Evolutionary conservation across 2,888 invertebrate genomes (phyloP), one percentile per base, ranked within the genome.

Genomic region (Perizoma flavofasciatum): DNA sequence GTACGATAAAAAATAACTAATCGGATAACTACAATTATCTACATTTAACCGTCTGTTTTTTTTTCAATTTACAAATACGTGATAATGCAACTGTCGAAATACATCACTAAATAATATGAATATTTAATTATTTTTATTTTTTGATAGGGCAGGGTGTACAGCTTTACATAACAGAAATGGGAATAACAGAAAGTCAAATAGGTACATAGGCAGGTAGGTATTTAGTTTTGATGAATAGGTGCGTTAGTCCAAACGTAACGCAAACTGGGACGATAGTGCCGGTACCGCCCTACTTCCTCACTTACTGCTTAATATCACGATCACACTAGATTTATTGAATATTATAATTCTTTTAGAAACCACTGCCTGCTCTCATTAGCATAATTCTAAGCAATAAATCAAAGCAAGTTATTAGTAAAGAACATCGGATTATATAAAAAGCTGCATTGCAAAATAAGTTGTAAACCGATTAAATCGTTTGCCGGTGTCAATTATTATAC

Each of bases 221-320:
- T 53, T 53, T 22, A 0, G 43, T 50, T 52, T 37, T 52, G 8
- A n/a, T 43, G 9, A 49, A 45, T 32, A 52, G 48, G 37, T n/a
- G 33, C 37, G 37, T 47, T 39, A 41, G 46, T 40, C 11, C 32
- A 34, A 54, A 39, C 46, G 41, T 49, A 50, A 54, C 48, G 22
- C 6, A 50, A 61, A 59, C 4, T 52, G 41, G 49, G 33, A 32
- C 50, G 40, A 43, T 40, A 51, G 54, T 8, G 39, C 51, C 39
- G 46, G 56, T 47, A 48, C 57, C 59, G 50, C 51, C 55, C 61
- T 33, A 35, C 53, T 50, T 54, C 37, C 8, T 22, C 55, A 55
- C 50, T 68, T 59, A 68, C 60, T 63, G 66, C 61, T 55, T 0
- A 55, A 47, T 52, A 68, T 52, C 66, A 68, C 68, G 68, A 68